Evolutionary conservation across 2,113 vertebrate species (phyloP).

Genomic region (Corythornis cristatus): DNA sequence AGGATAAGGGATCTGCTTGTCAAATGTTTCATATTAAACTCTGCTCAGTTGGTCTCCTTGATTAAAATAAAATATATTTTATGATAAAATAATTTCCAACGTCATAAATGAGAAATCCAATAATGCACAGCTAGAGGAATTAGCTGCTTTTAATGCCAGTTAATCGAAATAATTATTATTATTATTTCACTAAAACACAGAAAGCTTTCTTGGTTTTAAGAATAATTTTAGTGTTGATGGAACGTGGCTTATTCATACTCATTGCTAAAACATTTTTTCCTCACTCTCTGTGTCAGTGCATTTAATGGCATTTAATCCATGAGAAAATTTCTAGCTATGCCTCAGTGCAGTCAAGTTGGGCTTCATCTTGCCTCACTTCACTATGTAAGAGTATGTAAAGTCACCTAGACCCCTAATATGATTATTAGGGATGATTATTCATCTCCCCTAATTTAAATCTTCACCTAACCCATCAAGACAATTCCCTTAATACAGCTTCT

Average conservation of each 20-base stretch:
- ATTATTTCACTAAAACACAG: background rate
- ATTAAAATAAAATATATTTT: background rate
- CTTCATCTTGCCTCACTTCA: background rate
- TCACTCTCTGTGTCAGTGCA: background rate
- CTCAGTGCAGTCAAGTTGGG: background rate
- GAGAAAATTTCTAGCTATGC: background rate
- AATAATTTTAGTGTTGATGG: background rate
- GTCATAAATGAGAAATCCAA: background rate
- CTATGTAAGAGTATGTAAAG: background rate
- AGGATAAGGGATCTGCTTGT: background rate
- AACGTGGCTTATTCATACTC: background rate
- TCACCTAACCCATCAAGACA: background rate
- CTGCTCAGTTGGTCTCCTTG: background rate
- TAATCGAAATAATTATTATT: background rate
- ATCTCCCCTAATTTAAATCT: too few relatives aligned
- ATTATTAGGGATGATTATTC: too few relatives aligned
- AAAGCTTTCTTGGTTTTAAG: background rate
- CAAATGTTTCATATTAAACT: background rate
- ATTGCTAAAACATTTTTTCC: background rate
- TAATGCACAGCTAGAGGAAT: background rate
- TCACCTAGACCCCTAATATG: rapidly evolving
- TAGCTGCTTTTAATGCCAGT: background rate
- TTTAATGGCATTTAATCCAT: background rate
- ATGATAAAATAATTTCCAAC: background rate
- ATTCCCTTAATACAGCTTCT: background rate